Base-by-base conservation (phyloP, 2,797 vertebrate genomes). In the Alcedo quadribrachys region DNA sequence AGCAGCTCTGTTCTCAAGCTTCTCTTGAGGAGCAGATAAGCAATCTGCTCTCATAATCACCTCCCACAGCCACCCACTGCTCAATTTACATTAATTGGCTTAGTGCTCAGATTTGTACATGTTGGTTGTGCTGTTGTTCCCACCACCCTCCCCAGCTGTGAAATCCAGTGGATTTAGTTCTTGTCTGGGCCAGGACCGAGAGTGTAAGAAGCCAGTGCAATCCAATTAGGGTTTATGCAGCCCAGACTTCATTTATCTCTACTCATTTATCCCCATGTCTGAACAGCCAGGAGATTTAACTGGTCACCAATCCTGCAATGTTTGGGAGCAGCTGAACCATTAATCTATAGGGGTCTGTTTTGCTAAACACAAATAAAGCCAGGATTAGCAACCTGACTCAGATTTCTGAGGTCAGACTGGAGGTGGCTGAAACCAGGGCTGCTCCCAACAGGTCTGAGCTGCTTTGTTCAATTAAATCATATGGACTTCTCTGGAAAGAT, bases 181-280 rank as follows among this genome's bases (percentile, higher is more conserved):
- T 69, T 42, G 95, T 96, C 94, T 97, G 75, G 94, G 76, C 76
- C 86, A 86, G 28, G 81, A 68, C 75, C 43, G 67, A 96, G 89
- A 68, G 88, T 88, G 63, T 51, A 83, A 92, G 92, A 85, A 93
- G 87, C 91, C 88, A 91, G 3, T 6, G 24, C 42, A 89, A 96
- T 96, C 96, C 95, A 93, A 95, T 97, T 96, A 97, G 55, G 55
- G 84, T 33, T 75, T 65, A 81, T 37, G 48, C 83, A 85, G 88
- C 65, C 92, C 91, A 96, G 96, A 96, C 92, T 88, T 86, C 22
- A 53, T 90, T 95, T 92, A 93, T 93, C 92, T 95, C 87, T 68
- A 63, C 74, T 92, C 53, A 15, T 90, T 95, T 89, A 96, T 88
- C 91, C 81, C 66, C 27, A 8, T n/a, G 95, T 96, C 96, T 96